phyloP scores from a whole-genome alignment of 2,797 vertebrate species.

The Sebastes dallii region DNA sequence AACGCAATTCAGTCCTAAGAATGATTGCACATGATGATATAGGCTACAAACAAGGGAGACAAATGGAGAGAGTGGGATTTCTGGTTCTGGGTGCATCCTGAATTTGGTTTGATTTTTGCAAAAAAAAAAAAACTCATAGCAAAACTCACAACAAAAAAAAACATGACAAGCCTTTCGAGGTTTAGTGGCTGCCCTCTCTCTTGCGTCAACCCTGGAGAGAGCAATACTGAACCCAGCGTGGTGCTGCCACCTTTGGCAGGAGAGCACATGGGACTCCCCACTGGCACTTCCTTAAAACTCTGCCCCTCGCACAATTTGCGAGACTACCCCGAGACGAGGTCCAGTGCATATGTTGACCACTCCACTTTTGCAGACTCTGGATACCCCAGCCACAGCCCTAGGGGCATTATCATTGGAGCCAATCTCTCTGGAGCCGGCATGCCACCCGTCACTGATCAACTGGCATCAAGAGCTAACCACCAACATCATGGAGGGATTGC shows the following conservation, averaged over 20 bases:
- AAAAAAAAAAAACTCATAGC: conserved; percentile 57
- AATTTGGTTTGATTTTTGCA: conserved; percentile 69
- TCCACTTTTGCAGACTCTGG: conserved; percentile 71
- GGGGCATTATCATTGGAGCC: conserved; percentile 84
- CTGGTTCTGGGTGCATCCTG: conserved; percentile 74
- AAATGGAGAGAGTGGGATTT: conserved; percentile 70
- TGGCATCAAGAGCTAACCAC: conserved; percentile 74
- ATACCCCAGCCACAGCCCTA: conserved; percentile 82
- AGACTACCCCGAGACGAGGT: conserved; percentile 85
- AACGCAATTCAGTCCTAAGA: conserved; percentile 74
- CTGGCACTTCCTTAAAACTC: conserved; percentile 80
- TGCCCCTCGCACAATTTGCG: conserved; percentile 79
- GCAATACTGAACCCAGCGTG: conserved; percentile 79
- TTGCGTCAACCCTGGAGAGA: conserved; percentile 77
- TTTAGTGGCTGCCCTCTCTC: conserved; percentile 82
- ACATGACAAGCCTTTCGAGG: conserved; percentile 78
- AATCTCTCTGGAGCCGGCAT: conserved; percentile 82
- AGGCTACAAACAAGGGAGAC: conserved; percentile 57
- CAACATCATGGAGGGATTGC: conserved; percentile 82
- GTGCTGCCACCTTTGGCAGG: conserved; percentile 77
- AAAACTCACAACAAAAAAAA: conserved; percentile 71
- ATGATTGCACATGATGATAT: conserved; percentile 79
- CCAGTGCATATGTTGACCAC: conserved; percentile 83
- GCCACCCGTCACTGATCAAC: conserved; percentile 83
- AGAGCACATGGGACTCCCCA: conserved; percentile 76